Evolutionary conservation across 2,797 vertebrate genomes (phyloP), one percentile per base, ranked within the genome.

Genomic region (Amphiprion clarkii): DNA sequence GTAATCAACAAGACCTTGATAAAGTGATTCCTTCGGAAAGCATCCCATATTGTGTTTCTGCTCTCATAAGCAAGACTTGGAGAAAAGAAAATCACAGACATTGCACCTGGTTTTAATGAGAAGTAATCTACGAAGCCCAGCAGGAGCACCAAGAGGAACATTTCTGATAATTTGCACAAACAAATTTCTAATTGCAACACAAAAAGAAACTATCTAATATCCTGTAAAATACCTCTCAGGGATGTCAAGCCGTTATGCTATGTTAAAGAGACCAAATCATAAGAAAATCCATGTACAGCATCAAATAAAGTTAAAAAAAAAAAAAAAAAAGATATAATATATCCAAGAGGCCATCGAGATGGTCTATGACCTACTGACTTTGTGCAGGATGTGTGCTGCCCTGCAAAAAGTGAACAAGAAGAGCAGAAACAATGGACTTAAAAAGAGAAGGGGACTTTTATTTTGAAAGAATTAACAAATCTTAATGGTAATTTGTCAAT

Each of bases 1-100:
- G 2, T 57, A 60, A 57, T 72, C 54, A 68, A 64, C 59, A 63
- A 73, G 64, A 66, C 44, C 57, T 1, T 71, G 39, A 57, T 40
- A 52, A 83, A 39, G 61, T 10, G 27, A 76, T 49, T 62, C 27
- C 46, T 27, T 48, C 14, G 40, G 10, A 48, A 61, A 49, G 42
- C 1, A 2, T 5, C 19, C 13, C 0, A 0, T 19, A 62, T 57
- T 76, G 33, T 59, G 17, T 52, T 65, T 2, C 48, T 69, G 66
- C n/a, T 55, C 40, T 13, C 25, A 3, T 2, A 49, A 17, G 17
- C 25, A 63, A 5, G 19, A 10, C 17, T 31, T 12, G 40, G 44
- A 14, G 2, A 21, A 3, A 19, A 52, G 11, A 71, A 29, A 39
- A 53, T 2, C n/a, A 23, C 4, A 10, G 4, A 52, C 25, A 52